These are phyloP conservation scores for Heliconius himera DNA, from an alignment of 1,140 invertebrate genomes.

Conservation along the genomic window DNA sequence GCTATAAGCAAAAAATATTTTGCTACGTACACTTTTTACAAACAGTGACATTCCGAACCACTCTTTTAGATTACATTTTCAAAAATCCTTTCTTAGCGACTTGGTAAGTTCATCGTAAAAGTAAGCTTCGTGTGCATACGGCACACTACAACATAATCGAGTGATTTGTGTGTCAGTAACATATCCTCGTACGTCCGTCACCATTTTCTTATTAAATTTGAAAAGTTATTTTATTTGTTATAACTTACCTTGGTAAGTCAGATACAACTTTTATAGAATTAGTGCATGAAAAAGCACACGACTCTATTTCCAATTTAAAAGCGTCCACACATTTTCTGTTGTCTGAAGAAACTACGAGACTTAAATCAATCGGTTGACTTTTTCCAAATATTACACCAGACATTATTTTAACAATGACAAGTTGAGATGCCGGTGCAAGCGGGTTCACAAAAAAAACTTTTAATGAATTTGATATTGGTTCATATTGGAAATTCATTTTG, in stretches of 20 bases:
- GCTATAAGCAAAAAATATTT: neutral
- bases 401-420: slow-evolving; percentile 61
- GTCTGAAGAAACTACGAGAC: slow-evolving; percentile 63
- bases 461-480: slow-evolving; percentile 45
- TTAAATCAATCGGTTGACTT: slow-evolving; percentile 59
- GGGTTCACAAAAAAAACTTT: slow-evolving; percentile 68
- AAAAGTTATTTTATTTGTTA: neutral
- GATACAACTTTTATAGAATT: slow-evolving; percentile 58
- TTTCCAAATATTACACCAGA: slow-evolving; percentile 60
- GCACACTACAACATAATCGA: neutral
- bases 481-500: slow-evolving; percentile 63
- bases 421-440: slow-evolving; percentile 50
- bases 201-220: neutral
- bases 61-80: slow-evolving; percentile 10
- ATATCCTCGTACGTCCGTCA: neutral
- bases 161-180: neutral
- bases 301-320: slow-evolving; percentile 57
- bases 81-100: slow-evolving; percentile 9
- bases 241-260: slow-evolving; percentile 58
- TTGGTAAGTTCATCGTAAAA: neutral
- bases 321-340: slow-evolving; percentile 51
- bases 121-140: too few species aligned
- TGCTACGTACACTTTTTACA: neutral
- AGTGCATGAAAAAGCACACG: slow-evolving; percentile 59
- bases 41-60: neutral